Percentiles rank a stretch among this genome's conserved stretches.
These are phyloP conservation scores for Torymus auratus DNA, from an alignment of 2,888 invertebrate species.

Conservation along the genomic window DNA sequence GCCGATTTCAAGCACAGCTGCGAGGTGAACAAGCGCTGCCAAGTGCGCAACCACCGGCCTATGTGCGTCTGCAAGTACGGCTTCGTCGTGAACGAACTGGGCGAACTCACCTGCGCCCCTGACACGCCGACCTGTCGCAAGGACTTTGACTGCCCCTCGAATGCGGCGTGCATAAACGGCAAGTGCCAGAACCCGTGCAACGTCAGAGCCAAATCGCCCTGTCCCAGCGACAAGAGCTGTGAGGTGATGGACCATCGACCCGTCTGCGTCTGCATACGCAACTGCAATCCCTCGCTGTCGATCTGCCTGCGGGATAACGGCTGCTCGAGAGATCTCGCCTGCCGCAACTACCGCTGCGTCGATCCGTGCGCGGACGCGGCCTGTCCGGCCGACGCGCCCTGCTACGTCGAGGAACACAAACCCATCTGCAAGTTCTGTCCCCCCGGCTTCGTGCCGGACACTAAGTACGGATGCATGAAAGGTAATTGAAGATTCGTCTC, in stretches of 20 bases:
- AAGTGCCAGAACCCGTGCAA: conserved; percentile 93
- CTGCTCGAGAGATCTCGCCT: conserved; percentile 90
- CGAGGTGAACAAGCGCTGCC: conserved; percentile 90
- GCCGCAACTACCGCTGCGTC: conserved; percentile 92
- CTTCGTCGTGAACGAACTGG: conserved; percentile 91
- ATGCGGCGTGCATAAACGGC: conserved; percentile 89
- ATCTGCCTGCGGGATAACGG: conserved; percentile 94
- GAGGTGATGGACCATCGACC: conserved; percentile 92
- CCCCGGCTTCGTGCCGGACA: conserved; percentile 93
- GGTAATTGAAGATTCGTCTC: conserved; percentile 82
- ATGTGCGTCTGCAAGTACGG: conserved; percentile 93
- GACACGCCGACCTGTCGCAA: conserved; percentile 88
- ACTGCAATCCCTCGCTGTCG: conserved; percentile 90
- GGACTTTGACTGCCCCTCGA: conserved; percentile 90
- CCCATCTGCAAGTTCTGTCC: conserved; percentile 98
- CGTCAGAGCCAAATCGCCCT: conserved; percentile 79
- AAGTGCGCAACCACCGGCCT: conserved; percentile 89
- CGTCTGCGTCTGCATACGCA: conserved; percentile 90
- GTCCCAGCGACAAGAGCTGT: conserved; percentile 90
- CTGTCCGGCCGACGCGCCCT: conserved; percentile 91
- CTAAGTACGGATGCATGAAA: conserved; percentile 96
- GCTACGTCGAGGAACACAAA: conserved; percentile 96
- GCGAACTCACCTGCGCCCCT: conserved; percentile 91
- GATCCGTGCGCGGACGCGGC: conserved; percentile 92
- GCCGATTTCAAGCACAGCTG: conserved; percentile 83